Conservation (phyloP, 2,113 vertebrate species). For the Tamias sibiricus region DNA sequence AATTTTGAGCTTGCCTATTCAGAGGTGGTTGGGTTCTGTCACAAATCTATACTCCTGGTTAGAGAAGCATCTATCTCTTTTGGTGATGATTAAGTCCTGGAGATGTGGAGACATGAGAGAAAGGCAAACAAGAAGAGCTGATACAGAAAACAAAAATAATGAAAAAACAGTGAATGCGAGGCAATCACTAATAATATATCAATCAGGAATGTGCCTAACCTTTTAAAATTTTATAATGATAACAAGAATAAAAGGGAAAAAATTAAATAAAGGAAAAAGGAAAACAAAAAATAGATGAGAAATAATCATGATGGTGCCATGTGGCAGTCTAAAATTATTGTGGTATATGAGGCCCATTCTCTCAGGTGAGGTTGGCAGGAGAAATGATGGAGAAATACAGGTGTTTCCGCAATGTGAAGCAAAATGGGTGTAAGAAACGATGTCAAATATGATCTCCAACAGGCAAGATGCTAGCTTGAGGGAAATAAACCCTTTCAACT, state of each 20-base stretch:
- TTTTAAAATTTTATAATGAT: not conserved
- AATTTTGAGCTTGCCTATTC: slow-evolving; percentile 72
- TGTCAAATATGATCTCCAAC: not conserved
- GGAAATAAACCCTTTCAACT: slow-evolving; percentile 25
- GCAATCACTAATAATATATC: not conserved
- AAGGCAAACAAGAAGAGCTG: not conserved
- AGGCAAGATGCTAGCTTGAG: not conserved
- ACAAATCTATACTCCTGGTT: not conserved
- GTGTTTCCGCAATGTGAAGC: slow-evolving; percentile 8
- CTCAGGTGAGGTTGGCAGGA: slow-evolving; percentile 12
- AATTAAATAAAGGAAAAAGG: not conserved
- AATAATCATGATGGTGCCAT: not conserved
- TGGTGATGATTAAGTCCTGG: slow-evolving; percentile 16
- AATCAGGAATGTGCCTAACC: not conserved
- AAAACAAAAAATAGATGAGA: not conserved
- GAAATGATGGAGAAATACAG: slow-evolving; percentile 25
- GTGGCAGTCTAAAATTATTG: not conserved
- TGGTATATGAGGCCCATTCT: not conserved
- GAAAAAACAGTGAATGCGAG: not conserved
- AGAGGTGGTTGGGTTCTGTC: slow-evolving; percentile 33
- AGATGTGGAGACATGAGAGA: not conserved
- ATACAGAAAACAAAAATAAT: not conserved
- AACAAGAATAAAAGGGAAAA: not conserved
- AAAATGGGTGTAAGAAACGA: slow-evolving; percentile 20
- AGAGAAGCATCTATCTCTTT: slow-evolving; percentile 40